Conservation (phyloP, 2,797 vertebrate genomes). For the Acropternis orthonyx region DNA sequence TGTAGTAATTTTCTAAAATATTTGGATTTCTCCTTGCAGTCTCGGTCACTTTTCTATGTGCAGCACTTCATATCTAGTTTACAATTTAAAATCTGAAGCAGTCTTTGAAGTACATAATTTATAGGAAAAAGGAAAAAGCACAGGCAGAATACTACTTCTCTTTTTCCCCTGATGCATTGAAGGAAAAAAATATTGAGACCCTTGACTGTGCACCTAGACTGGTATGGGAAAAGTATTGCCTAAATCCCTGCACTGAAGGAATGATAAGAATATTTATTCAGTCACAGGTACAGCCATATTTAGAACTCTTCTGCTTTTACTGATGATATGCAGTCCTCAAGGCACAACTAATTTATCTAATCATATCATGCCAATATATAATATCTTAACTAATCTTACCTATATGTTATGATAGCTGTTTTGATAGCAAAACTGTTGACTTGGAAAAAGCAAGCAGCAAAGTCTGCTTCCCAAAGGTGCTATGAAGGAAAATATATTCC, state of each 20-base stretch:
- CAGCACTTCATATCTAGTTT: not conserved
- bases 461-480: not conserved
- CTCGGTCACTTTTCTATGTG: not conserved
- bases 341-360: not conserved
- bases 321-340: not conserved
- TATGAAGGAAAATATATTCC: not conserved
- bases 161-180: not conserved
- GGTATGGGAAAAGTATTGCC: not conserved
- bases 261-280: not conserved
- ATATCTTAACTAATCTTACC: not conserved
- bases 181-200: not conserved
- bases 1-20: not conserved
- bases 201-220: not conserved
- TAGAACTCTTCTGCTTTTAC: not conserved
- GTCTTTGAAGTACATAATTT: not conserved
- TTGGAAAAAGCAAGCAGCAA: not conserved
- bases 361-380: not conserved
- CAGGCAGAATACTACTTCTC: not conserved
- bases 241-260: not conserved
- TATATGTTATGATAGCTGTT: not conserved
- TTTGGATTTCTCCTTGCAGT: not conserved
- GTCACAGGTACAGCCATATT: not conserved
- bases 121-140: not conserved
- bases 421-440: not conserved
- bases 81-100: not conserved